These are phyloP conservation scores for Puffinus mauretanicus DNA, from an alignment of 2,113 vertebrate species.

Conservation along the genomic window DNA sequence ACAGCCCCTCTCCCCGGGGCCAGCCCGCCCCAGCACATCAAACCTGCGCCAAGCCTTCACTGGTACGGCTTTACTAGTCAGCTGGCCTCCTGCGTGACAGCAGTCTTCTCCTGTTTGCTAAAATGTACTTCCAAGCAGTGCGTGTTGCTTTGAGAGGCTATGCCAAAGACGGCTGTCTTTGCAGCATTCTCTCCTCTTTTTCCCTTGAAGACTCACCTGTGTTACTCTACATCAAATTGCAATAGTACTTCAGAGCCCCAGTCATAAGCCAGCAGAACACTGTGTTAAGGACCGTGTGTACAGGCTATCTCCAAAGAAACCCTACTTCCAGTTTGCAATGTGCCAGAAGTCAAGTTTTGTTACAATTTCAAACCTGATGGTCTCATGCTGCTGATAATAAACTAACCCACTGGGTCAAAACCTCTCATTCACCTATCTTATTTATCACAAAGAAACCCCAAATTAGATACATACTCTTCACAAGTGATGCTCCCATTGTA, in stretches of 20 bases:
- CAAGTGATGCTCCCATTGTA: neutral
- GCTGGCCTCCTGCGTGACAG: neutral
- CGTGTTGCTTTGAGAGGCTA: neutral
- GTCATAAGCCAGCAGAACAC: neutral
- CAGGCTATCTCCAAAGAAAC: neutral
- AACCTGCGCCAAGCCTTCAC: neutral
- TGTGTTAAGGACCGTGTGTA: neutral
- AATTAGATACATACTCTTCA: neutral
- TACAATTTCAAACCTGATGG: neutral
- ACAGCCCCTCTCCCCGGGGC: neutral
- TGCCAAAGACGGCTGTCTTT: neutral
- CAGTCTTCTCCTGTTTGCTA: neutral
- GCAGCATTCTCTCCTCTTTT: neutral
- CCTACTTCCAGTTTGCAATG: neutral
- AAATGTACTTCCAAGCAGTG: neutral
- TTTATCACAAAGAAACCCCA: neutral
- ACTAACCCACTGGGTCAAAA: neutral
- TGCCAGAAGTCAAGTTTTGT: neutral
- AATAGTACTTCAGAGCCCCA: neutral
- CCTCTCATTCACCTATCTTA: neutral
- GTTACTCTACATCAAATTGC: neutral
- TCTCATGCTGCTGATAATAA: neutral
- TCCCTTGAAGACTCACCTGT: neutral
- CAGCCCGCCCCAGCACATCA: neutral
- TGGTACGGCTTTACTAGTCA: neutral